Conservation (phyloP, 2,797 vertebrate species). For the Anableps anableps region DNA sequence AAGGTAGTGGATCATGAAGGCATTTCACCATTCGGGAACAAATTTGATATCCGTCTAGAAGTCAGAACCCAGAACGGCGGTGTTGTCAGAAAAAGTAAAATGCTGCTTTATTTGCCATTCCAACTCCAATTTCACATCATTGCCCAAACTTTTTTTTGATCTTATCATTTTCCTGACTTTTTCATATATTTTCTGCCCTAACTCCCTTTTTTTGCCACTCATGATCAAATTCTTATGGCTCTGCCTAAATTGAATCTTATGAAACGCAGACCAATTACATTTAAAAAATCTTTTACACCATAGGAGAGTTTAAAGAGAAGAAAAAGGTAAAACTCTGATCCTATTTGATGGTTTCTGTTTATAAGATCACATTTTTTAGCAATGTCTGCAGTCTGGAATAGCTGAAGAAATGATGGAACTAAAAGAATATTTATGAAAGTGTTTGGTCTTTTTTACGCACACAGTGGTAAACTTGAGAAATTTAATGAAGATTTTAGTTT, state of each 20-base stretch:
- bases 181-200: constrained; percentile 16
- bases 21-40: constrained; percentile 68
- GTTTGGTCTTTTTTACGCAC: not conserved
- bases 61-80: constrained; percentile 64
- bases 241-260: constrained; percentile 28
- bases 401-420: constrained; percentile 14
- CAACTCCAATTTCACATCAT: constrained; percentile 62
- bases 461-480: not conserved
- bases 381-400: not conserved
- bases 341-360: constrained; percentile 35
- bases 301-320: constrained; percentile 4
- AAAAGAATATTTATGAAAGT: not conserved
- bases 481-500: not conserved
- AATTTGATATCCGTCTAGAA: constrained; percentile 74
- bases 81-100: constrained; percentile 65
- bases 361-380: constrained; percentile 27
- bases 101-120: constrained; percentile 65
- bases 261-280: constrained; percentile 36
- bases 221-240: constrained; percentile 19
- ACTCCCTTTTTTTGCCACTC: constrained; percentile 6
- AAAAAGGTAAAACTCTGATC: constrained; percentile 36
- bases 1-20: constrained; percentile 74
- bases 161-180: constrained; percentile 53
- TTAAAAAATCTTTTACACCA: constrained; percentile 19
- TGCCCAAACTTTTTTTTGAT: constrained; percentile 60